phyloP scores from a whole-genome alignment of 30 jellyfish, hydroid and myxozoan genomes.

The Nemopilema nomurai region DNA sequence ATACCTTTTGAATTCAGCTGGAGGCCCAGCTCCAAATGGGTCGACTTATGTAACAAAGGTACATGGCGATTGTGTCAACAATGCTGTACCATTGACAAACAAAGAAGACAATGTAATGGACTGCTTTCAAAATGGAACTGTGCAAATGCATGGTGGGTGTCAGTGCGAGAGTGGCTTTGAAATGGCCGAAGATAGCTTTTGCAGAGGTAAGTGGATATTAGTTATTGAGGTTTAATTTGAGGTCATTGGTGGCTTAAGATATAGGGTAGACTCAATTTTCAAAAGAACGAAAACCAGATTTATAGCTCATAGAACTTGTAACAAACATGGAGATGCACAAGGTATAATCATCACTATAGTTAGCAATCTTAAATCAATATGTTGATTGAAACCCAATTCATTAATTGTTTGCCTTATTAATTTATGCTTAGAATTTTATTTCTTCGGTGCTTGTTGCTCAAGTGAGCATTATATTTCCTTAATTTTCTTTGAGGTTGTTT shows the following conservation, averaged over 20 bases:
- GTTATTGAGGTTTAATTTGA: too few relatives aligned
- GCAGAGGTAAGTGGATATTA: not conserved
- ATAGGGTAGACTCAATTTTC: not conserved
- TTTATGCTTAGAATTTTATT: too few relatives aligned
- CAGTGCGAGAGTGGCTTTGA: slow-evolving; percentile 65
- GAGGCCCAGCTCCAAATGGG: slow-evolving; percentile 50
- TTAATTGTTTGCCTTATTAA: too few relatives aligned
- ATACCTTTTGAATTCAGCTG: slow-evolving; percentile 22
- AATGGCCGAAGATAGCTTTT: not conserved
- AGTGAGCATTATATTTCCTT: too few relatives aligned
- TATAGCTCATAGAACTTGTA: too few relatives aligned
- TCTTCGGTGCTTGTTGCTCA: too few relatives aligned
- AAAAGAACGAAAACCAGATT: too few relatives aligned
- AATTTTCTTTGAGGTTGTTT: too few relatives aligned
- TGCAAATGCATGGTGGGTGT: slow-evolving; percentile 61
- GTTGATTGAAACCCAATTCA: too few relatives aligned
- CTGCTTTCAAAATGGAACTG: slow-evolving; percentile 74
- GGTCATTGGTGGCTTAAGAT: not conserved
- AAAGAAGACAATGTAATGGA: slow-evolving; percentile 11
- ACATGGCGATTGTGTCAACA: slow-evolving; percentile 44
- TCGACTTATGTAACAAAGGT: not conserved
- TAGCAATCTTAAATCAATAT: too few relatives aligned
- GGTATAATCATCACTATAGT: too few relatives aligned
- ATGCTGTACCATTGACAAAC: slow-evolving; percentile 22
- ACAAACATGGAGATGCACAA: too few relatives aligned